A percentile compares a stretch with the other conserved stretches of the same genome.
Evolutionary conservation across 2,888 invertebrate species (phyloP).

Genomic region (Ennomos quercinarius): DNA sequence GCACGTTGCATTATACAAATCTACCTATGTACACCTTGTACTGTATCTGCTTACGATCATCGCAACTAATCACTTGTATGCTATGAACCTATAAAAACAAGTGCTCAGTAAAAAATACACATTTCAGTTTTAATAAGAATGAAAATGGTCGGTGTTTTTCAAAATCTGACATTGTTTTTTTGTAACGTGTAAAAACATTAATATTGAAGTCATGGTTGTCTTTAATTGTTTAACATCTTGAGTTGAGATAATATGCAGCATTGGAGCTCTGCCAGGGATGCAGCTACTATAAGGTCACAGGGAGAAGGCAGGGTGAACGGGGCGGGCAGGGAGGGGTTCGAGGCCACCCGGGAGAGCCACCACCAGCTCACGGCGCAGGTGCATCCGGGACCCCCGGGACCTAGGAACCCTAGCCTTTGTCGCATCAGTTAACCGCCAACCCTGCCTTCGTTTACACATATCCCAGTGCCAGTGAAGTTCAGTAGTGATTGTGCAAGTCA

Average conservation of each 20-base stretch:
- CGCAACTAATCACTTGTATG: conserved; percentile 20
- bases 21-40: conserved; percentile 2
- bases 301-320: conserved; percentile 39
- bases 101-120: too few relatives aligned
- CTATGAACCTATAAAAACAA: neutral
- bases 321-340: conserved; percentile 24
- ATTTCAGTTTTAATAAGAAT: neutral
- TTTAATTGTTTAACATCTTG: conserved; percentile 22
- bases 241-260: conserved; percentile 47
- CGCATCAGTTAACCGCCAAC: conserved; percentile 8
- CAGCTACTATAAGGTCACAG: conserved; percentile 69
- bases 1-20: conserved; percentile 7
- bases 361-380: conserved; percentile 71
- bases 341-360: conserved; percentile 45
- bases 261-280: conserved; percentile 76
- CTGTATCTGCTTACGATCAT: conserved; percentile 17
- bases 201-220: conserved; percentile 31
- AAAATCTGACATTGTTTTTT: conserved; percentile 14
- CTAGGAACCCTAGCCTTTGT: conserved; percentile 15
- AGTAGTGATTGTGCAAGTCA: conserved; percentile 12
- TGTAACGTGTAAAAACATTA: conserved; percentile 21
- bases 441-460: conserved; percentile 3
- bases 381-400: conserved; percentile 58
- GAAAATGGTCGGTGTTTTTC: conserved; percentile 18
- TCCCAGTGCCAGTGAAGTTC: neutral